Evolutionary conservation across 2,113 vertebrate genomes (phyloP), one percentile per base, ranked within the genome.

Genomic region (Marmota flaviventris): DNA sequence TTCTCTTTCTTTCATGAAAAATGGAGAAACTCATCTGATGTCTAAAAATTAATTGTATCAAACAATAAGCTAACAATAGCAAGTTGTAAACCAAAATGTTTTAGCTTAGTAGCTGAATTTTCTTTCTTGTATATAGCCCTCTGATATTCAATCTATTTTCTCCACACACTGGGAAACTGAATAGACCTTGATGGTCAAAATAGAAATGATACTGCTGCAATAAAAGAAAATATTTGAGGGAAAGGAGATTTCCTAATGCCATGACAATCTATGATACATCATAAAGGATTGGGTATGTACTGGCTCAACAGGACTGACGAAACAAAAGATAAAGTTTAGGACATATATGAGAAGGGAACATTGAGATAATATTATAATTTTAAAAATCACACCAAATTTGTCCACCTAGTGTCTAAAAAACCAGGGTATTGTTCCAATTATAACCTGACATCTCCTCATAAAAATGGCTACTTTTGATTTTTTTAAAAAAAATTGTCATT

Each of bases 391-490:
- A 53, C 67, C 8, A 72, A 70, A 86, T 85, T 39, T 96, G 29
- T 25, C 2, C 51, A 86, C 6, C 4, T 27, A 69, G n/a, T 92
- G 34, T 63, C 32, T 93, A 42, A 65, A 75, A 58, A 34, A 5
- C 8, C 8, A 67, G 96, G 86, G 90, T 7, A 24, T 72, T 93
- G 94, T 79, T 45, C 82, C 76, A 94, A 89, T 96, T 97, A 86
- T 94, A 97, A 98, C 53, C 87, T 65, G 63, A n/a, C 84, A 95
- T 95, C 72, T 0, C 0, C 92, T 69, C 39, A 96, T 34, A 97
- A 89, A 45, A 85, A 91, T 37, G 34, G 34, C 53, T 96, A 48
- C 76, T 95, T 79, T 89, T 70, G 20, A 73, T 72, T 69, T 45
- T 20, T 86, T 29, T 39, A n/a, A n/a, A n/a, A n/a, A n/a, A n/a